A percentile compares a stretch with the other conserved stretches of the same genome.
Conservation (phyloP, 2,113 vertebrate genomes). For the Mormyrus lacerda region DNA sequence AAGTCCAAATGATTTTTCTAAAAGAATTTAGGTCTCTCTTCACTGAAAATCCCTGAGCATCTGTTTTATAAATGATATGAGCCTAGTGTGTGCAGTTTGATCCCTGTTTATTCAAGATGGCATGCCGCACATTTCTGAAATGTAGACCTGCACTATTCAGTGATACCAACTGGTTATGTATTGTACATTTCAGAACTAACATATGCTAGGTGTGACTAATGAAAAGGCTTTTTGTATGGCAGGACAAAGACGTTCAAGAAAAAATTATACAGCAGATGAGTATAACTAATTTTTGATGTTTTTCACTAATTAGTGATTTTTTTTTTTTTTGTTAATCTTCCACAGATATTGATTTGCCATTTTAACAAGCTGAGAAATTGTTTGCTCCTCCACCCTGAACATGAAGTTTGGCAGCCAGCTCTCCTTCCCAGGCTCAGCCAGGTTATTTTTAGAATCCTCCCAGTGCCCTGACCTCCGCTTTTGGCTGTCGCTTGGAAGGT, state of each 20-base stretch:
- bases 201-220: background rate
- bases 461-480: background rate
- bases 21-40: background rate
- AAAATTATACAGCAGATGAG: background rate
- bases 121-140: background rate
- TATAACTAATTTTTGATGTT: background rate
- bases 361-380: background rate
- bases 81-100: background rate
- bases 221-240: background rate
- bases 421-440: background rate
- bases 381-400: background rate
- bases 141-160: background rate
- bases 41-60: background rate
- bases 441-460: conserved; percentile 13
- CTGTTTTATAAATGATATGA: background rate
- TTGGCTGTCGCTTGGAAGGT: background rate
- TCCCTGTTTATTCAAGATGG: background rate
- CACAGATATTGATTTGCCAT: background rate
- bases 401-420: background rate
- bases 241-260: background rate
- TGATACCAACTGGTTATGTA: background rate
- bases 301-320: background rate
- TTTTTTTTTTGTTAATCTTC: too few species aligned
- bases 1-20: background rate
- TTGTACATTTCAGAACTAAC: background rate